Evolutionary conservation across 2,113 vertebrate genomes (phyloP).

Genomic region (Genyomyrus donnyi): DNA sequence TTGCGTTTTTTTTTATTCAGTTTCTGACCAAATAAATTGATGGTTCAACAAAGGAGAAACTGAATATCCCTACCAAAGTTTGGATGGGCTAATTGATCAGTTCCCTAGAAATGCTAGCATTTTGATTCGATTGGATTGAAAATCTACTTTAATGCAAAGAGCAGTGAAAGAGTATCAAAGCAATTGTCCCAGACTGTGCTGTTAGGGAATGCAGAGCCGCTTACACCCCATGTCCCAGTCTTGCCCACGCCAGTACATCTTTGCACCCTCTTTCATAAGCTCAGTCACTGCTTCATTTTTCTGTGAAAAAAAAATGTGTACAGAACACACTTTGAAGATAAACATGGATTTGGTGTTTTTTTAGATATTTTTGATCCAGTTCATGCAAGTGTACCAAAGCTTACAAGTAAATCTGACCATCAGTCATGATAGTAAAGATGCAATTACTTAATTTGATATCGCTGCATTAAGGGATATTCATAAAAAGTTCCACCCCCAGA

Average conservation of each 20-base stretch:
- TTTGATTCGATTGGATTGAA: constrained; percentile 39
- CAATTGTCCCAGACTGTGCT: constrained; percentile 31
- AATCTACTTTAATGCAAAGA: constrained; percentile 54
- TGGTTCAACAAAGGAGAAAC: constrained; percentile 37
- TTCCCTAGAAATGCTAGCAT: constrained; percentile 44
- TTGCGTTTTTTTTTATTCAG: constrained; percentile 32
- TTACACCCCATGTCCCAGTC: background rate
- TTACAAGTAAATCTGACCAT: background rate
- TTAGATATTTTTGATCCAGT: background rate
- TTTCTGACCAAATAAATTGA: constrained; percentile 26
- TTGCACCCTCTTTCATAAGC: background rate
- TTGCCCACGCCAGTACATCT: background rate
- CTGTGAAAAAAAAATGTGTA: background rate
- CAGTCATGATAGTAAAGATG: constrained; percentile 14
- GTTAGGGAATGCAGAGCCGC: constrained; percentile 15
- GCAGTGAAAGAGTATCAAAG: constrained; percentile 33
- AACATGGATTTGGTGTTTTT: background rate
- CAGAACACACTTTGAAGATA: background rate
- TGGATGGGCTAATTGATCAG: constrained; percentile 46
- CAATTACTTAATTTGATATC: background rate
- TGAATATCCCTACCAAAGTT: constrained; percentile 28
- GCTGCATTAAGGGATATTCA: background rate
- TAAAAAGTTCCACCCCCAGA: background rate
- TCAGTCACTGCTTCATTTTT: background rate
- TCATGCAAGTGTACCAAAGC: background rate